Conservation (phyloP, 2,797 vertebrate genomes). For the Sciaenops ocellatus region DNA sequence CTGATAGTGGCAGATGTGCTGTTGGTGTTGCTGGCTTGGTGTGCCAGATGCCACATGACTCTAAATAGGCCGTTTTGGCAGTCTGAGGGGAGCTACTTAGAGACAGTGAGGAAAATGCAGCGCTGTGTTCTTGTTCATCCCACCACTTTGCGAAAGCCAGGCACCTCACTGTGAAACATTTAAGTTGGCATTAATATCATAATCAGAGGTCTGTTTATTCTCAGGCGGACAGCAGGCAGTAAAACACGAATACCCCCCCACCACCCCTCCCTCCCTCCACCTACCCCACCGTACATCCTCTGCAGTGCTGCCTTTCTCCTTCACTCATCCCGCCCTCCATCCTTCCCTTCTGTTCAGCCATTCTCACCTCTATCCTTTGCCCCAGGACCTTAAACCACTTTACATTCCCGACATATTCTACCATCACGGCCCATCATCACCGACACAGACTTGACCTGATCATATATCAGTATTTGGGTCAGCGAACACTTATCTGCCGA, state of each 20-base stretch:
- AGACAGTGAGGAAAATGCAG: conserved; percentile 23
- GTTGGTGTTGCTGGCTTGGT: conserved; percentile 1
- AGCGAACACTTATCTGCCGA: conserved; percentile 31
- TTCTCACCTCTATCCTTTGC: conserved; percentile 28
- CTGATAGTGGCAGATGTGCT: conserved; percentile 16
- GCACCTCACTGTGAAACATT: conserved; percentile 55
- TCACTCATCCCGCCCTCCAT: conserved; percentile 27
- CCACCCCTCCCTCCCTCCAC: not conserved
- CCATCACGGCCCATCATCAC: conserved; percentile 41
- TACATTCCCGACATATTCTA: conserved; percentile 75
- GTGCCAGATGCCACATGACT: conserved; percentile 32
- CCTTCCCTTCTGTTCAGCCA: conserved; percentile 21
- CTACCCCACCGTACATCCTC: not conserved
- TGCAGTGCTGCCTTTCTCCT: conserved; percentile 22
- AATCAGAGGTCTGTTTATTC: conserved; percentile 70
- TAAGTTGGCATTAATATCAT: conserved; percentile 65
- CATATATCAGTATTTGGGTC: conserved; percentile 21
- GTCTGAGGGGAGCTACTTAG: conserved; percentile 8
- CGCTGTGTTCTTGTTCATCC: conserved; percentile 17
- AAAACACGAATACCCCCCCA: conserved; percentile 34
- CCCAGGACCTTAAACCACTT: conserved; percentile 64
- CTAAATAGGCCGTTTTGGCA: conserved; percentile 38
- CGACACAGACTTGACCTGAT: conserved; percentile 46
- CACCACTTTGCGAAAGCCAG: conserved; percentile 45
- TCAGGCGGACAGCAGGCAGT: conserved; percentile 59